Conservation (phyloP, 2,888 invertebrate genomes). For the Lissocephala sabroskyi region DNA sequence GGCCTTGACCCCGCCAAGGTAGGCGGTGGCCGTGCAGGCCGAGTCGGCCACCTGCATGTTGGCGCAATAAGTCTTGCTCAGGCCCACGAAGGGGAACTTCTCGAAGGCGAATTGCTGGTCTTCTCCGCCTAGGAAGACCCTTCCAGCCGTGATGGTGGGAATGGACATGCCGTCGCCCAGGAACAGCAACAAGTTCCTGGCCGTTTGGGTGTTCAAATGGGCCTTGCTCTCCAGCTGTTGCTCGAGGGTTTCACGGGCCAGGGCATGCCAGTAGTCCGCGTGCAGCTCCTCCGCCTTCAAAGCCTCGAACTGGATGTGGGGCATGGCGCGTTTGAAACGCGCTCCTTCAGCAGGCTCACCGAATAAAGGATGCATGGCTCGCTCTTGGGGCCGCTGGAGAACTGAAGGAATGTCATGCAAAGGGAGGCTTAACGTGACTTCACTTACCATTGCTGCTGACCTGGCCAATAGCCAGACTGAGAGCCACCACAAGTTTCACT, state of each 20-base stretch:
- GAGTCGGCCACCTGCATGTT: slow-evolving; percentile 88
- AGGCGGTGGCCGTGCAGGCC: slow-evolving; percentile 88
- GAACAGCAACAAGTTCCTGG: slow-evolving; percentile 80
- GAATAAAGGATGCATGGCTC: slow-evolving; percentile 67
- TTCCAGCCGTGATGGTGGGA: slow-evolving; percentile 84
- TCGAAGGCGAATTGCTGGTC: slow-evolving; percentile 83
- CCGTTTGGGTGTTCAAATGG: slow-evolving; percentile 68
- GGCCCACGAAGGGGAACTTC: slow-evolving; percentile 81
- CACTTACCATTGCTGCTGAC: slow-evolving; percentile 31
- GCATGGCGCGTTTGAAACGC: slow-evolving; percentile 66
- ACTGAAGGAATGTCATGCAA: no score
- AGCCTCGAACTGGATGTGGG: slow-evolving; percentile 58
- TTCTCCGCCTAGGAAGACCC: slow-evolving; percentile 86
- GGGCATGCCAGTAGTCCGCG: slow-evolving; percentile 72
- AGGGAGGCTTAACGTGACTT: no score
- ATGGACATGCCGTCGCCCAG: slow-evolving; percentile 91
- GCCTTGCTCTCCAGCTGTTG: slow-evolving; percentile 67
- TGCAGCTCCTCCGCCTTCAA: slow-evolving; percentile 57
- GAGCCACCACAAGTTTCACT: slow-evolving; percentile 39
- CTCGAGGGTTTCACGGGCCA: slow-evolving; percentile 72
- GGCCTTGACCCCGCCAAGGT: slow-evolving; percentile 85
- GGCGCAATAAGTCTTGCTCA: slow-evolving; percentile 87
- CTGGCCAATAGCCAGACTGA: slow-evolving; percentile 8
- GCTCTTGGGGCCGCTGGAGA: slow-evolving; percentile 31
- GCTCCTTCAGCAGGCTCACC: background rate